Base-by-base conservation (phyloP, 2,113 vertebrate species). In the Amazona vittata region DNA sequence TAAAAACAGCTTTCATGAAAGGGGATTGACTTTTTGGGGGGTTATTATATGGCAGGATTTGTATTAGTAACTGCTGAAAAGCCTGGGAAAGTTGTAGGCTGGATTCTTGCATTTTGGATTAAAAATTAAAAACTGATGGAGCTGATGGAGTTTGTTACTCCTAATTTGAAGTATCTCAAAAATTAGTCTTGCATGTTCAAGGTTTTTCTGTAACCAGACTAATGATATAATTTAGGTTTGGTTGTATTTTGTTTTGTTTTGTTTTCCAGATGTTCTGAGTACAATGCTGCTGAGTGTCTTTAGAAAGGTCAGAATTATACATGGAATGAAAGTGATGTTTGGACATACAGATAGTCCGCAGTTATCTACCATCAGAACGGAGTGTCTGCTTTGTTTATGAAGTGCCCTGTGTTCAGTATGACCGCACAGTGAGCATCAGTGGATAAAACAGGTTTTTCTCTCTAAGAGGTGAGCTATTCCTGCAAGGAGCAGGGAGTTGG, bases 321-420 rank as follows among this genome's bases (percentile, higher is more conserved):
- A 60, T 16, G 47, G 29, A 82, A 47, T 70, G 80, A 62, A 50
- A 35, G 25, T 17, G 12, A 9, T 79, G 13, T 80, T 24, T 83
- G 35, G 24, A 35, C 7, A 9, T 74, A 29, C 12, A 46, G n/a
- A 43, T 60, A 44, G 33, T 13, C 50, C 28, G 39, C 9, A 31
- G 76, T 44, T 69, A 64, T 13, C 62, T 57, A 10, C 49, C 1
- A 0, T 31, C 0, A 4, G 43, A 68, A 78, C 2, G 31, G 18
- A 31, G 8, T n/a, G 24, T 31, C 18, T 43, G 5, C 29, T 53
- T 50, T n/a, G 13, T 86, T 89, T 60, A 28, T 20, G 15, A 52
- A 49, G 60, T 26, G 5, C 35, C 31, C 75, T 47, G 14, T 86
- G 31, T 82, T 94, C 43, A 19, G 14, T 35, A 5, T 70, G 60